A percentile compares a stretch with the other conserved stretches of the same genome.
Conservation (phyloP, 2,797 vertebrate genomes). For the Jordanella pulchra region DNA sequence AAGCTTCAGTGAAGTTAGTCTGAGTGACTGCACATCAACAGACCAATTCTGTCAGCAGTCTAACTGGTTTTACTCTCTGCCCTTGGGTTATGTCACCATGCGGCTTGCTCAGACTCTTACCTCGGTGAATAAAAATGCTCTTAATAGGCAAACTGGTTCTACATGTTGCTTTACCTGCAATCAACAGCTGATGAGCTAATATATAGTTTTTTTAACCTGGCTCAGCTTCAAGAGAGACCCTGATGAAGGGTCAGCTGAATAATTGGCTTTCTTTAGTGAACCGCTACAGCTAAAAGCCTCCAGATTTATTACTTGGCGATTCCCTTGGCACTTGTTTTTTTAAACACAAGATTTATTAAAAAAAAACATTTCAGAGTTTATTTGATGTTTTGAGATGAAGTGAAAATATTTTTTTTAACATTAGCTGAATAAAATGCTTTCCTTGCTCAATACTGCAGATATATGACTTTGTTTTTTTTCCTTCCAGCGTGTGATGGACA, state of each 20-base stretch:
- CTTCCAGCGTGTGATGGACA: background rate
- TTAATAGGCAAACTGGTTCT: constrained; percentile 20
- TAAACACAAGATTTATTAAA: constrained; percentile 46
- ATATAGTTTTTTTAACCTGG: constrained; percentile 13
- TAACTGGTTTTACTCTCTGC: constrained; percentile 49
- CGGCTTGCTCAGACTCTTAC: constrained; percentile 33
- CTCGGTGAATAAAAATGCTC: constrained; percentile 21
- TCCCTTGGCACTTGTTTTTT: constrained; percentile 20
- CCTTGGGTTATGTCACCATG: constrained; percentile 47
- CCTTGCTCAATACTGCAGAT: constrained; percentile 10
- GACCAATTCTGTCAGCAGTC: constrained; percentile 44
- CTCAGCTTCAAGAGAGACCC: background rate
- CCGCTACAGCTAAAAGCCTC: constrained; percentile 13
- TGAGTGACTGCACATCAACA: constrained; percentile 62
- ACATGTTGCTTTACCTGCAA: constrained; percentile 3
- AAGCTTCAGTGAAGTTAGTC: constrained; percentile 48
- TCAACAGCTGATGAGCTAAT: constrained; percentile 34
- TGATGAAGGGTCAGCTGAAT: constrained; percentile 25
- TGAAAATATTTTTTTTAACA: constrained; percentile 45
- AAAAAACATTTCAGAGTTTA: constrained; percentile 33
- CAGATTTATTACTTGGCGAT: constrained; percentile 12
- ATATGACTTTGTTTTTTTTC: no score
- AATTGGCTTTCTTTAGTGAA: background rate
- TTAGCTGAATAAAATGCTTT: constrained; percentile 27
- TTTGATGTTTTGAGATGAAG: constrained; percentile 28